Evolutionary conservation across 1,140 invertebrate genomes (phyloP).

Genomic region (Akabosia matsudoensis): DNA sequence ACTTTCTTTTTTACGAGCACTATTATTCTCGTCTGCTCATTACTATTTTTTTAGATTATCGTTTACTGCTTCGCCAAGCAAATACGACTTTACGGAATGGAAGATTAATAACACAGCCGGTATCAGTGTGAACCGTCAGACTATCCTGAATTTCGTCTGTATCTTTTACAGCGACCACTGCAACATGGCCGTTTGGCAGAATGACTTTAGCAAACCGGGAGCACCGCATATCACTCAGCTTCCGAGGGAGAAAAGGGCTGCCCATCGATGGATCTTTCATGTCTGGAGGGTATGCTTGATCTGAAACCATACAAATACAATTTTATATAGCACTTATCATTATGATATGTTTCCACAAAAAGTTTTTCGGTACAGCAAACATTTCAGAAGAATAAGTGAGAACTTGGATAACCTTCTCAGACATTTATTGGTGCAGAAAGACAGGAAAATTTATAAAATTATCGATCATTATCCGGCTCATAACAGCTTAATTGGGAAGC

Average conservation of each 20-base stretch:
- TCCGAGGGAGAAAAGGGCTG: constrained; percentile 44
- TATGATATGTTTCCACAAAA: not conserved
- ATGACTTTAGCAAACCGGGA: constrained; percentile 45
- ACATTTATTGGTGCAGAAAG: too few species aligned
- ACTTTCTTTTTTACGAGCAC: not conserved
- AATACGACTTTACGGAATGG: constrained; percentile 47
- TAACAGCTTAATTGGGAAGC: too few species aligned
- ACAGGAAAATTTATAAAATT: too few species aligned
- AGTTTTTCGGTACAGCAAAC: too few species aligned
- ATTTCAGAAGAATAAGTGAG: too few species aligned
- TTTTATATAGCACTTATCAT: constrained; percentile 6
- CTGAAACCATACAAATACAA: constrained; percentile 34
- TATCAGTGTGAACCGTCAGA: constrained; percentile 45
- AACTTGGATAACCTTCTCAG: too few species aligned
- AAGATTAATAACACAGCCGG: constrained; percentile 40
- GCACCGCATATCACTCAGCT: constrained; percentile 42
- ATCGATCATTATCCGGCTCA: too few species aligned
- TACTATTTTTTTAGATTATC: constrained; percentile 27
- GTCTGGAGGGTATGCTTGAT: constrained; percentile 35
- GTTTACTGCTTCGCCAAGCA: constrained; percentile 38
- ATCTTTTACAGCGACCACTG: constrained; percentile 43
- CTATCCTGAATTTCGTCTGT: constrained; percentile 42
- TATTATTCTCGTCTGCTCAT: not conserved
- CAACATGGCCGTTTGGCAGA: constrained; percentile 45
- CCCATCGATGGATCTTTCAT: constrained; percentile 38